Conservation (phyloP, 2,113 vertebrate species). For the Triplophysa tibetana region DNA sequence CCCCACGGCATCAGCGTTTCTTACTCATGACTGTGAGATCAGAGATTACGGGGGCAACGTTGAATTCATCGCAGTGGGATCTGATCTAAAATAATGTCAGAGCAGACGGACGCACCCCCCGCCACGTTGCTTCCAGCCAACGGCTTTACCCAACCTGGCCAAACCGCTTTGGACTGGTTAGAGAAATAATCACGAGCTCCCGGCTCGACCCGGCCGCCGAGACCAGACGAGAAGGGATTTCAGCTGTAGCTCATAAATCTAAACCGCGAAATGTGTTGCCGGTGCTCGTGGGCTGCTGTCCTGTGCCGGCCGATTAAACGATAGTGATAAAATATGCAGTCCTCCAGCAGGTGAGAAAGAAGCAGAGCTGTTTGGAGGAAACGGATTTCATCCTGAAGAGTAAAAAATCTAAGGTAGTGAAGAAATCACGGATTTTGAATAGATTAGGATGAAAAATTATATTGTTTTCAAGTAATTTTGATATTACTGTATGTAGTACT, state of each 20-base stretch:
- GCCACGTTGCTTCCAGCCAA: slow-evolving; percentile 10
- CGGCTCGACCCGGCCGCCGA: slow-evolving; percentile 24
- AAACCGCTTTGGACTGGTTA: slow-evolving; percentile 50
- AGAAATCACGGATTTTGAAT: slow-evolving; percentile 12
- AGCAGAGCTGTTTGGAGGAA: slow-evolving; percentile 17
- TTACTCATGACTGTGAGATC: slow-evolving; percentile 25
- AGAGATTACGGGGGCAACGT: slow-evolving; percentile 25
- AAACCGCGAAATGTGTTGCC: slow-evolving; percentile 34
- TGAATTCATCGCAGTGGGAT: slow-evolving; percentile 13
- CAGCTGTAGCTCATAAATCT: slow-evolving; percentile 46
- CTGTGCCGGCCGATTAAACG: slow-evolving; percentile 38
- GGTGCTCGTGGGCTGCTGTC: slow-evolving; percentile 27
- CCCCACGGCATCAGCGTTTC: not conserved
- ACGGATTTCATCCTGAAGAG: slow-evolving; percentile 25
- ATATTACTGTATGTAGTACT: no score
- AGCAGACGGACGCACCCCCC: slow-evolving; percentile 7
- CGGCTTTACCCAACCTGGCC: slow-evolving; percentile 17
- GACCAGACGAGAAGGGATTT: slow-evolving; percentile 43
- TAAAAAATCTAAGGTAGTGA: not conserved
- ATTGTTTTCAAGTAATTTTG: not conserved
- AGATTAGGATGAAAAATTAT: not conserved
- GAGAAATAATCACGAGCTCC: slow-evolving; percentile 53
- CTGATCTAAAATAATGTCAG: slow-evolving; percentile 46
- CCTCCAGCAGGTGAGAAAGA: slow-evolving; percentile 12
- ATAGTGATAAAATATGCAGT: slow-evolving; percentile 50